Base-by-base conservation (phyloP, 2,797 vertebrate genomes). In the Melanotaenia trifasciata region DNA sequence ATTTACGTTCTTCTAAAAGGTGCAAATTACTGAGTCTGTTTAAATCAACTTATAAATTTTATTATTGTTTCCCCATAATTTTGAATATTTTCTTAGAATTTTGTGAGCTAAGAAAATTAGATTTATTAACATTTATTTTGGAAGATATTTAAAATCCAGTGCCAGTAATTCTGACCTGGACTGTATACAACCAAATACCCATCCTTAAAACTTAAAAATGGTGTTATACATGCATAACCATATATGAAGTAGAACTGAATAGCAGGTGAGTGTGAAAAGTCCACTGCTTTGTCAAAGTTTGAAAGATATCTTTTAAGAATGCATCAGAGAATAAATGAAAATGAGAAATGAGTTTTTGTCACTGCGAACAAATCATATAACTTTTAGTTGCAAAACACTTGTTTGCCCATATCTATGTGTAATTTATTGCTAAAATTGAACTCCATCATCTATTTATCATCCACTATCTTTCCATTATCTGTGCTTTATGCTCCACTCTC, bases 401-500 rank as follows among this genome's bases (percentile, higher is more conserved):
- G 35, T 59, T 67, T 67, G 32, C 68, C 56, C 22, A 43, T 87
- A 72, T 89, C 84, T 53, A 74, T 80, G 67, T 71, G 76, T 50
- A 80, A 85, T 91, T 84, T 84, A 82, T 78, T 77, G 62, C 68
- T 81, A 85, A 83, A 92, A 79, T 79, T 81, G 70, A 72, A 74
- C 88, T 84, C 68, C 83, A 90, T 89, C 84, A 89, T 88, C 85
- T 90, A 85, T 90, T 90, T 87, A 85, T 91, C 81, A 86, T 84
- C 81, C 81, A 69, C 84, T 87, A 90, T 90, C 80, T 78, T 87
- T 93, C 90, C 89, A 93, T 94, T 93, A 93, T 92, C 89, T 90
- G 86, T 83, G 76, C 74, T 92, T 90, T 90, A 89, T 89, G 90
- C 88, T 88, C 89, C 70, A 43, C 88, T 91, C 91, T 92, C 87